Percentiles rank a stretch among this genome's conserved stretches.
Evolutionary conservation across 2,888 invertebrate genomes (phyloP).

Genomic region (Bellardia pandia): DNA sequence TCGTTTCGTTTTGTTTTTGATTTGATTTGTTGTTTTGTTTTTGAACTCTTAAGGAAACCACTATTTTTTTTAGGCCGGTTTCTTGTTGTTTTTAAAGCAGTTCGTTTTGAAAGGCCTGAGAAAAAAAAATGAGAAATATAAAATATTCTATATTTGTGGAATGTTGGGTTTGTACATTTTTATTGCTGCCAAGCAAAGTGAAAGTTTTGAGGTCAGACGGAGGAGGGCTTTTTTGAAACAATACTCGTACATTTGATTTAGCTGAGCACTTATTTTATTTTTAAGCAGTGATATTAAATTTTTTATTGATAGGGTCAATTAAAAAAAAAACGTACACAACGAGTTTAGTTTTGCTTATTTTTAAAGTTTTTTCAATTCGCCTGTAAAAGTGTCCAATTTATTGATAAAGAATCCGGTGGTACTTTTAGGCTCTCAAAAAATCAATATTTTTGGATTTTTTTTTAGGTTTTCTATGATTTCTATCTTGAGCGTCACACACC

Average conservation of each 20-base stretch:
- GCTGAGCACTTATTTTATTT: no score
- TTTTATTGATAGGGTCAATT: no score
- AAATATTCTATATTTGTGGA: slow-evolving; percentile 28
- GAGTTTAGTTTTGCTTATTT: no score
- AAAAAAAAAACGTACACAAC: no score
- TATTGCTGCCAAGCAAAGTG: slow-evolving; percentile 52
- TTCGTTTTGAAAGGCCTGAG: slow-evolving; percentile 24
- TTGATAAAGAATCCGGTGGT: no score
- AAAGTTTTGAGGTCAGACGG: slow-evolving; percentile 21
- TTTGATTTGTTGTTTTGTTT: slow-evolving; percentile 10
- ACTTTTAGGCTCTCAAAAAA: no score
- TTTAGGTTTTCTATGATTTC: no score
- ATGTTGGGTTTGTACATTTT: slow-evolving; percentile 33
- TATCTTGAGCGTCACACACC: no score
- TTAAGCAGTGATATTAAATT: not conserved
- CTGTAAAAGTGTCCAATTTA: no score
- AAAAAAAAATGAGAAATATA: not conserved
- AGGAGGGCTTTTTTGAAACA: not conserved
- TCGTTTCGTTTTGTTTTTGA: slow-evolving; percentile 23
- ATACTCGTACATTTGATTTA: no score
- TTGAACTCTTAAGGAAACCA: slow-evolving; percentile 59
- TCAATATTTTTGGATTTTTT: no score
- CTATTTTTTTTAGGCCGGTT: slow-evolving; percentile 56
- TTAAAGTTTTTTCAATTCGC: no score
- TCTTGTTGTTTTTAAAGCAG: slow-evolving; percentile 17